phyloP scores from a whole-genome alignment of 2,797 vertebrate species.

The Sebastiscus albofasciatus region DNA sequence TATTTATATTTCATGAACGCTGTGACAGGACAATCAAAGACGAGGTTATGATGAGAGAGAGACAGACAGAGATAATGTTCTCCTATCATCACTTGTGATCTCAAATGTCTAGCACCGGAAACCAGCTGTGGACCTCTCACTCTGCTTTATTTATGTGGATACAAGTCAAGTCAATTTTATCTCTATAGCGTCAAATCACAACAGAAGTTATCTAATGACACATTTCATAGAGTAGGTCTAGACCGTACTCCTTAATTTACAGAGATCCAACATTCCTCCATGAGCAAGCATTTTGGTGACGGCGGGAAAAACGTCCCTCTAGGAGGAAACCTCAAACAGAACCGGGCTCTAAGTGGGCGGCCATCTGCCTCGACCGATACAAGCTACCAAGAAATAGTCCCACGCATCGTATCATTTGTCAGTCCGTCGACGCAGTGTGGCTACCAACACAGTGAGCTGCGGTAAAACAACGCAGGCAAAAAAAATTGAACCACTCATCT shows the following conservation, averaged over 20 bases:
- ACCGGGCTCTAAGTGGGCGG: not conserved
- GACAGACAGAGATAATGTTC: not conserved
- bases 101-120: not conserved
- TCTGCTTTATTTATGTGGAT: not conserved
- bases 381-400: not conserved
- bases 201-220: not conserved
- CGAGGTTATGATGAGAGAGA: not conserved
- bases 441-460: too few species aligned
- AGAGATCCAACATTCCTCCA: not conserved
- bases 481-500: too few species aligned
- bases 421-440: too few species aligned
- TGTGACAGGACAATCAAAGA: conserved; percentile 24
- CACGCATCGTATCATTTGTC: too few species aligned
- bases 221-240: not conserved
- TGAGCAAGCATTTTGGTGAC: not conserved
- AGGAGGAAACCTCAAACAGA: not conserved
- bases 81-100: not conserved
- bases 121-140: conserved; percentile 8
- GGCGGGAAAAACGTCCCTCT: accelerated
- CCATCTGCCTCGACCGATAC: not conserved
- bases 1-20: conserved; percentile 27
- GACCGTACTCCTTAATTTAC: not conserved
- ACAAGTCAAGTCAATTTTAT: not conserved
- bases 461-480: too few species aligned
- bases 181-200: not conserved